Conservation (phyloP, 2,113 vertebrate genomes). For the Theristicus caerulescens region DNA sequence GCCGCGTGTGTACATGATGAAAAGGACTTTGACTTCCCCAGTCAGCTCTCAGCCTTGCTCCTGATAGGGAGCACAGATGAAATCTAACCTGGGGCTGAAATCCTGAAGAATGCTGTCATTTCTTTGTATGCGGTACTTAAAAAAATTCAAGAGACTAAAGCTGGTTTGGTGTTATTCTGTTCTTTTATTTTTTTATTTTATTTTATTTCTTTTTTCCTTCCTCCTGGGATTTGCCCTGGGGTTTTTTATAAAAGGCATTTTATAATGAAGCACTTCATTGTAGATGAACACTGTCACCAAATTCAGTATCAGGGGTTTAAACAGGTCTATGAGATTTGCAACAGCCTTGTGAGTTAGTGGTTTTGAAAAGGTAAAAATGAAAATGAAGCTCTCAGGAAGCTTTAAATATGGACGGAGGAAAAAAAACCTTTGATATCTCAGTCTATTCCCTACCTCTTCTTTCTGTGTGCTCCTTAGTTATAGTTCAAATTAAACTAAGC, state of each 20-base stretch:
- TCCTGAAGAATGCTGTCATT: accelerated
- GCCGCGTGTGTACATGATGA: accelerated
- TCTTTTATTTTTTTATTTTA: not conserved
- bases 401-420: not conserved
- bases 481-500: not conserved
- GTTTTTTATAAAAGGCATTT: not conserved
- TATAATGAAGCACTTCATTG: not conserved
- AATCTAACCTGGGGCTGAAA: not conserved
- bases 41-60: not conserved
- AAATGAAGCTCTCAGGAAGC: not conserved
- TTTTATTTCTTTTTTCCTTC: not conserved
- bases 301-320: not conserved
- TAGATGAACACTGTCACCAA: not conserved
- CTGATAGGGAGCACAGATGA: not conserved
- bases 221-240: not conserved
- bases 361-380: not conserved
- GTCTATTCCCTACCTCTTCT: not conserved
- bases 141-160: not conserved
- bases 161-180: not conserved
- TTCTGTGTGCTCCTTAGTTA: not conserved
- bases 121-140: not conserved
- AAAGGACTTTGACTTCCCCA: not conserved
- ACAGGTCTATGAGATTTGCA: not conserved
- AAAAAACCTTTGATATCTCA: not conserved
- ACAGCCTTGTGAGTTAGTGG: not conserved